These are phyloP conservation scores for Hydropsyche tenuis DNA, from an alignment of 1,140 invertebrate genomes.

Conservation along the genomic window DNA sequence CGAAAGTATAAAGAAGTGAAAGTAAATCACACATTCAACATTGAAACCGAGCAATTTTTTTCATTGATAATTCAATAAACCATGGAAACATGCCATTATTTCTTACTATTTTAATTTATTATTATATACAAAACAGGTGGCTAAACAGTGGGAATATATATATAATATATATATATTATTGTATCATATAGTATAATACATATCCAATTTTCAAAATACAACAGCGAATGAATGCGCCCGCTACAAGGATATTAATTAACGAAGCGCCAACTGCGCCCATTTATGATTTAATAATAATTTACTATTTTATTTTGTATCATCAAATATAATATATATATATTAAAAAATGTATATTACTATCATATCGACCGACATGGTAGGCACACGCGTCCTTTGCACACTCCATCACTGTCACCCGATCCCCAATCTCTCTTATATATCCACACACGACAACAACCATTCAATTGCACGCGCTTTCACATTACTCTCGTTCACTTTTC, in stretches of 20 bases:
- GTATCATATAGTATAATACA: not conserved
- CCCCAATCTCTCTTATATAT: conserved; percentile 3
- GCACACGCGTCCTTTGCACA: not conserved
- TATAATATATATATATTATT: no score
- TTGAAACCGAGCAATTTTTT: conserved; percentile 9
- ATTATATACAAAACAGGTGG: conserved; percentile 11
- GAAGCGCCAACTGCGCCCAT: not conserved
- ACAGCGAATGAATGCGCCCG: conserved; percentile 12
- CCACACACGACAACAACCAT: conserved; percentile 30
- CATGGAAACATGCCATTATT: not conserved
- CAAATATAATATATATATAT: not conserved
- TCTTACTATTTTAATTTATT: no score
- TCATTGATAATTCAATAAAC: not conserved
- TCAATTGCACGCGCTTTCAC: not conserved
- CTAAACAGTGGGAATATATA: conserved; percentile 10
- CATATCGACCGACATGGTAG: no score
- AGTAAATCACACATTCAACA: not conserved
- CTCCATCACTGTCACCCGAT: conserved; percentile 1
- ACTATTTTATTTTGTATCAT: not conserved
- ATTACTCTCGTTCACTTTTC: conserved; percentile 28
- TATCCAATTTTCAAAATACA: conserved; percentile 31
- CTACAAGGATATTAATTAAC: not conserved
- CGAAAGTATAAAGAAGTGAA: not conserved
- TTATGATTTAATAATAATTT: conserved; percentile 20
- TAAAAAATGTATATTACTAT: no score